These are phyloP conservation scores for Neosilurus mollespiculum DNA, from an alignment of 2,797 vertebrate genomes.

Conservation along the genomic window DNA sequence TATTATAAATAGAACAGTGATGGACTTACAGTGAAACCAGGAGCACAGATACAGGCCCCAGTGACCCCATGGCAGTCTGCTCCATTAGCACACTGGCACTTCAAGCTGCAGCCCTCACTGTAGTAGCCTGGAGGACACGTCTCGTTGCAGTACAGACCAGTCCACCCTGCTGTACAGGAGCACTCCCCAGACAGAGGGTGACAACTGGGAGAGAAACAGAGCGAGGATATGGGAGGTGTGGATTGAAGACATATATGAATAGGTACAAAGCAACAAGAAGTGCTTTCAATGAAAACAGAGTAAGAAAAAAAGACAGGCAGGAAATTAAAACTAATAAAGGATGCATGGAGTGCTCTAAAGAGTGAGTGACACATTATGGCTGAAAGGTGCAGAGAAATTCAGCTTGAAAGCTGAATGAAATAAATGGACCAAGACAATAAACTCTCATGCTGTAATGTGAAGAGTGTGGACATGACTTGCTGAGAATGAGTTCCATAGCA, in stretches of 20 bases:
- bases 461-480: neutral
- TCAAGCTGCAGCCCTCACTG: conserved; percentile 83
- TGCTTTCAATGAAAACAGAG: conserved; percentile 30
- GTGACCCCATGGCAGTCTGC: conserved; percentile 90
- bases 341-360: conserved; percentile 74
- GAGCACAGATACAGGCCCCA: conserved; percentile 86
- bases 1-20: conserved; percentile 29
- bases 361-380: conserved; percentile 67
- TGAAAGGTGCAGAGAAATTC: conserved; percentile 67
- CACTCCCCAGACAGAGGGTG: conserved; percentile 96
- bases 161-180: conserved; percentile 90
- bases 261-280: conserved; percentile 33
- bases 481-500: neutral
- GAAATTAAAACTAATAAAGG: conserved; percentile 74
- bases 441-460: neutral
- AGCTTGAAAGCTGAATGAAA: conserved; percentile 54
- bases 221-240: conserved; percentile 32
- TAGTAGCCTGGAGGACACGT: conserved; percentile 87
- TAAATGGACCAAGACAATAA: neutral
- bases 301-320: conserved; percentile 31
- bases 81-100: conserved; percentile 88
- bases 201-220: conserved; percentile 76
- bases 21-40: conserved; percentile 86
- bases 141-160: conserved; percentile 93
- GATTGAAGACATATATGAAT: neutral